Evolutionary conservation across 2,113 vertebrate genomes (phyloP), one percentile per base, ranked within the genome.

Genomic region (Smithornis capensis): DNA sequence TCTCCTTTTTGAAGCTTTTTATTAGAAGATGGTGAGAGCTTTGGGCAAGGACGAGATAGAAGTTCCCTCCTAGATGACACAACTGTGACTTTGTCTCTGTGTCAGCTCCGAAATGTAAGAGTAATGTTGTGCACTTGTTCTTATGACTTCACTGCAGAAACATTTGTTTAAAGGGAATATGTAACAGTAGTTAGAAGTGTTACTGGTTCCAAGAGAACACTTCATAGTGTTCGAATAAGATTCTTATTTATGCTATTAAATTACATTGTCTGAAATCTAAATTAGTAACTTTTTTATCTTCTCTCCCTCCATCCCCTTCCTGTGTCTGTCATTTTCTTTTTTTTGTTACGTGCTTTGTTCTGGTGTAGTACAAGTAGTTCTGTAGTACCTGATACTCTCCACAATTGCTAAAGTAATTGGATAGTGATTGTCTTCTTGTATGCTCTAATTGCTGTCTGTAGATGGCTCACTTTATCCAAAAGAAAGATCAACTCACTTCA

Each of bases 61-160:
- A 99, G 99, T 93, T 99, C 99, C 64, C 98, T 99, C 9, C 97
- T 99, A 42, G 99, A 99, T 94, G 99, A 99, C 94, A 99, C 99
- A 23, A 99, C 99, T 8, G 98, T 99, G 90, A 99, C 98, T 3
- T 94, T 99, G 86, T 98, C 99, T 18, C 97, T 99, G 38, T 99
- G 98, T 95, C 99, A 99, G 67, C 99, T 99, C 57, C 98, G 97
- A 98, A 99, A 99, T 1, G 99, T 99, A 97, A 98, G 98, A 40
- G 37, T 5, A 37, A 63, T 50, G 10, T 16, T 55, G 67, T 91
- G 37, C 13, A 5, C 53, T 59, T 47, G 9, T 94, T 70, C 49
- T n/a, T 94, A 14, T 6, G 23, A 53, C 15, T 78, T 57, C 45
- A 37, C 55, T 94, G 79, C 25, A 83, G 79, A 90, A 90, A 53